Base-by-base conservation (phyloP, 2,113 vertebrate species). In the Campylomormyrus tamandua region DNA sequence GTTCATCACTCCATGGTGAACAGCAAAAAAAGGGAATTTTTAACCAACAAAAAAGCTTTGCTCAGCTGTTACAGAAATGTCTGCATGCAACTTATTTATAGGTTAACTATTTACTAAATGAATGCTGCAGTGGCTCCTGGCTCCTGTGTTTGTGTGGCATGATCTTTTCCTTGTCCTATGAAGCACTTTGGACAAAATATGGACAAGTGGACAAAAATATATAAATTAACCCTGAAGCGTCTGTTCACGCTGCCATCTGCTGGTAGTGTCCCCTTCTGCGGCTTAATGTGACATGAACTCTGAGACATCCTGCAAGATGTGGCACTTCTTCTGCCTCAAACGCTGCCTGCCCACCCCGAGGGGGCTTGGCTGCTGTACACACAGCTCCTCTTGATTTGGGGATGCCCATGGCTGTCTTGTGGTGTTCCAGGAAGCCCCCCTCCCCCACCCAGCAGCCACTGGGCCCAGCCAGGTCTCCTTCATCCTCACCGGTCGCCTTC, bases 211-310 rank as follows among this genome's bases (percentile, higher is more conserved):
- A 77, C 24, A 49, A 77, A 49, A 24, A 52, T 49, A 49, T 11
- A 50, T 48, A 15, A n/a, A 62, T 8, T 6, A 83, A 80, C n/a
- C 17, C 11, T 90, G 48, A 49, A 85, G 27, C 27, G 86, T 90
- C 74, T 89, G 88, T 89, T 87, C 50, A 91, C 53, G 89, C 87
- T 91, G 91, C 83, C 87, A 88, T 50, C 90, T 91, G 50, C 89
- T 91, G 91, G 87, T 50, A 74, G 66, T 46, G 53, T 91, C 27
- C 35, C 35, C 74, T n/a, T 56, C 48, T 89, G 70, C 87, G 89
- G 66, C 77, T 87, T 35, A 35, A 49, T 53, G 80, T 50, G 77
- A 5, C 4, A 1, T 56, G 53, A 7, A 21, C 19, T 56, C 48
- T 27, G n/a, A 35, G 48, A 56, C 49, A 21, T 24, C 42, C 27